Base-by-base conservation (phyloP, 1,140 invertebrate genomes). In the Tetragonula clypearis region DNA sequence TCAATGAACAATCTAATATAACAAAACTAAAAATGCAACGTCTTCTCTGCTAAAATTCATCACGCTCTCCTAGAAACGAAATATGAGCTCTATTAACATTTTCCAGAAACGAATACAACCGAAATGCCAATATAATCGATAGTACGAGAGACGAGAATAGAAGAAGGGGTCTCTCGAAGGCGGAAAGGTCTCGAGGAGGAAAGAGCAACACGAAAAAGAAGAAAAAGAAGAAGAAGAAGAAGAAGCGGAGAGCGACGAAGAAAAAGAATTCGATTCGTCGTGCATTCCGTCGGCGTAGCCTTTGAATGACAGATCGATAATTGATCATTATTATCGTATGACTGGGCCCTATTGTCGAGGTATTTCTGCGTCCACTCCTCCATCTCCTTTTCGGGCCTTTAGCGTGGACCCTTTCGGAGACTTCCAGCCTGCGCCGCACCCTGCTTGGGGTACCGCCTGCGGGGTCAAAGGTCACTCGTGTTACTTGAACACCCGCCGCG, bases 281-380 rank as follows among this genome's bases (percentile, higher is more conserved):
- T 93, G 93, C 94, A 94, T 94, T 94, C 93, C 92, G 88, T 74
- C 87, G 83, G 87, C 90, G 90, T 88, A 90, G 86, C 90, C 92
- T 88, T 94, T 93, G 93, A 94, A 94, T 94, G 93, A 94, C 94
- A 94, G 93, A 93, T 94, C 94, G 92, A 94, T 94, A 94, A 95
- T 95, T 94, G 94, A 95, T 95, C 94, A 94, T 95, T 95, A 95
- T 93, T 93, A 94, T 94, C 89, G 93, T 93, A 92, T 92, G 92
- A 93, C 92, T 92, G 90, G 90, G 84, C 76, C 78, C 92, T 86
- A 93, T 93, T 94, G 93, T 94, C 91, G 91, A 88, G 87, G 85
- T 82, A 81, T 84, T 85, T 80, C 88, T 75, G 84, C 79, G 82
- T 85, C 86, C 91, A 90, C 87, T 88, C 91, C 79, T 86, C 58